phyloP scores from a whole-genome alignment of 2,888 invertebrate genomes.

The Periphyllus acericola region DNA sequence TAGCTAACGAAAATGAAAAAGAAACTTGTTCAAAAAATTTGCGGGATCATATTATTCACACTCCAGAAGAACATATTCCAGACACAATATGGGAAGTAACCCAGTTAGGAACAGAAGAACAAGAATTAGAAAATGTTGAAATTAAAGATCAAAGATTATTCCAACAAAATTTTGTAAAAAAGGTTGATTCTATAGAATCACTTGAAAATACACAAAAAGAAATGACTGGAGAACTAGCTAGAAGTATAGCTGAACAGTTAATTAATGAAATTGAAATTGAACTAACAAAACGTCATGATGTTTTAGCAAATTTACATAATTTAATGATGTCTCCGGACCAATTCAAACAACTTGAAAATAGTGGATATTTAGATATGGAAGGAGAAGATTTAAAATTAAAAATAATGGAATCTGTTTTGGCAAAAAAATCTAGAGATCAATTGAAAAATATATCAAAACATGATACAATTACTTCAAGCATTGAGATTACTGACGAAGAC shows the following conservation, averaged over 20 bases:
- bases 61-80: conserved; percentile 69
- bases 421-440: conserved; percentile 68
- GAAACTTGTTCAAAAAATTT: background rate
- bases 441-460: conserved; percentile 67
- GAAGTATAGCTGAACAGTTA: conserved; percentile 69
- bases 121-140: conserved; percentile 66
- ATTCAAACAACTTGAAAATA: conserved; percentile 68
- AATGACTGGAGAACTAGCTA: conserved; percentile 70
- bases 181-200: conserved; percentile 57
- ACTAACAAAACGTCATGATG: conserved; percentile 68
- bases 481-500: conserved; percentile 75
- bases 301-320: conserved; percentile 62
- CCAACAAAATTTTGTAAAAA: conserved; percentile 62
- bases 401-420: conserved; percentile 70
- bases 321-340: conserved; percentile 66
- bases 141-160: conserved; percentile 65
- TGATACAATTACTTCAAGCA: conserved; percentile 70
- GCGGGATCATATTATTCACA: conserved; percentile 65
- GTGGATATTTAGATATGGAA: conserved; percentile 69
- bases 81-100: conserved; percentile 71
- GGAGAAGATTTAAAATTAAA: conserved; percentile 64
- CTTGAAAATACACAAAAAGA: conserved; percentile 63
- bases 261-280: conserved; percentile 71
- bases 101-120: conserved; percentile 67
- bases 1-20: background rate